Conservation (phyloP, 2,888 invertebrate genomes). For the Clitarchus hookeri region DNA sequence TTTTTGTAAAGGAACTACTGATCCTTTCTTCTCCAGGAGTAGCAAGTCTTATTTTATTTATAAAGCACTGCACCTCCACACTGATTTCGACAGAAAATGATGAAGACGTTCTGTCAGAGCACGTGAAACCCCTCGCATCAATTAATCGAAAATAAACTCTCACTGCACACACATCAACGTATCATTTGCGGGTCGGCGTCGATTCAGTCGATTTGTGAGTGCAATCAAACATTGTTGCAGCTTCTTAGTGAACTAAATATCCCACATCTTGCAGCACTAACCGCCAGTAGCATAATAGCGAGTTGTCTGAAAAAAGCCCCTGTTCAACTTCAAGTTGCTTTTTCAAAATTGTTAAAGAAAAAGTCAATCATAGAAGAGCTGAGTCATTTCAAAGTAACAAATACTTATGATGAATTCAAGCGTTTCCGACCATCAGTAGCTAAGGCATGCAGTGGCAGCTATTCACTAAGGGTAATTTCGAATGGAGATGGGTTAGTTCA, state of each 20-base stretch:
- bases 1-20: background rate
- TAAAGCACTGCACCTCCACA: background rate
- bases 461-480: background rate
- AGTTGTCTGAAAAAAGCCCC: background rate
- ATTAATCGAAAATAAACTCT: background rate
- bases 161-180: background rate
- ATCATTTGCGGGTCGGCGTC: background rate
- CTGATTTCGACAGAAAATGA: background rate
- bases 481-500: slow-evolving; percentile 10
- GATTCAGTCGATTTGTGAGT: background rate
- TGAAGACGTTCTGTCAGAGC: background rate
- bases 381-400: background rate
- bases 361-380: background rate
- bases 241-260: background rate
- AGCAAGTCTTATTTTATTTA: slow-evolving; percentile 11
- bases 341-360: background rate
- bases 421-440: background rate
- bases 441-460: slow-evolving; percentile 10
- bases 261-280: background rate
- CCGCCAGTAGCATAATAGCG: background rate
- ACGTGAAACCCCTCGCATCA: background rate
- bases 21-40: background rate
- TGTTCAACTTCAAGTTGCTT: background rate
- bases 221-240: slow-evolving; percentile 3
- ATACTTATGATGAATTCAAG: background rate